Evolutionary conservation across 2,888 invertebrate genomes (phyloP), one percentile per base, ranked within the genome.

Genomic region (Deilephila elpenor): DNA sequence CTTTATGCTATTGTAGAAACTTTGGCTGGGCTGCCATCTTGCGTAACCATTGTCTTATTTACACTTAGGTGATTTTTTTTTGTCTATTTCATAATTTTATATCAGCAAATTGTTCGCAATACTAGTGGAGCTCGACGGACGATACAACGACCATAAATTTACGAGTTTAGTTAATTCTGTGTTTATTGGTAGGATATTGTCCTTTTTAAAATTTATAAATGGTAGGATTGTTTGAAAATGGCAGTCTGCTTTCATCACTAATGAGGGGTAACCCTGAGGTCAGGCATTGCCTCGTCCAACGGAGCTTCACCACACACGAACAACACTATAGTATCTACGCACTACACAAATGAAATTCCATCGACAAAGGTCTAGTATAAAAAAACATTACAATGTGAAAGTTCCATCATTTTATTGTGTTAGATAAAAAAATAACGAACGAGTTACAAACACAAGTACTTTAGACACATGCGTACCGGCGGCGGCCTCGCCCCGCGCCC

Each of bases 341-440:
- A 75, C 76, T 79, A 77, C 6, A 72, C 37, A 59, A 20, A 62
- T 19, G n/a, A 56, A 56, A 56, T n/a, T 56, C 32, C n/a, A 59
- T 56, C 34, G 34, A 64, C 62, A 59, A 59, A n/a, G 32, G 61
- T 70, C 56, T 53, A 74, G 71, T 71, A 73, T 76, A 82, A 80
- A 74, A 61, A 80, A 82, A 81, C 78, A 80, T 76, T 73, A 59
- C n/a, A 71, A 61, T 74, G 74, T 11, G 74, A 77, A 80, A 79
- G 79, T 78, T 78, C 78, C 78, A 80, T 76, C 78, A 74, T 79
- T 81, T 80, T 80, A 80, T 80, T 79, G 78, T 79, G 77, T 56
- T 64, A 64, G 64, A 67, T 76, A 79, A 78, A 77, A 80, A 79
- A 79, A 82, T 77, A 80, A 81, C 77, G 79, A 78, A 75, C 75